Percentiles rank a stretch among this genome's conserved stretches.
These are phyloP conservation scores for Pseudeuparius sepicola DNA, from an alignment of 2,888 invertebrate genomes.

Conservation along the genomic window DNA sequence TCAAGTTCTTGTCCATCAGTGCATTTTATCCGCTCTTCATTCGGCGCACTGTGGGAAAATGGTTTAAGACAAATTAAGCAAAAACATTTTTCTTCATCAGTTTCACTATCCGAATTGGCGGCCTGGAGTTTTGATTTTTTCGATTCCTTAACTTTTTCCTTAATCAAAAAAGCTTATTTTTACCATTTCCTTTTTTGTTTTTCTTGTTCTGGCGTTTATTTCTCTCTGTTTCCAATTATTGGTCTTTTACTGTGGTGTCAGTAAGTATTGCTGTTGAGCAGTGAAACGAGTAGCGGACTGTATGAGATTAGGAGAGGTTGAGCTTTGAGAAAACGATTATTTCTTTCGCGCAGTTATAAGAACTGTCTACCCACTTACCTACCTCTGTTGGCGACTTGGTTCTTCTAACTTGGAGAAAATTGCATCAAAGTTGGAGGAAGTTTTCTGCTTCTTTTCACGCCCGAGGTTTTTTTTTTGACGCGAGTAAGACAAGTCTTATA, in stretches of 20 bases:
- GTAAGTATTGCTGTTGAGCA: no score
- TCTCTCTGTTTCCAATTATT: constrained; percentile 5
- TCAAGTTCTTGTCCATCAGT: constrained; percentile 5
- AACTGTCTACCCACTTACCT: no score
- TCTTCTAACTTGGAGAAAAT: no score
- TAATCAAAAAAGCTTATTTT: neutral
- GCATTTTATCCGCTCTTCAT: constrained; percentile 1
- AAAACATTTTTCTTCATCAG: neutral
- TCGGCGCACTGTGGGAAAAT: neutral
- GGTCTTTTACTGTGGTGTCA: constrained; percentile 5
- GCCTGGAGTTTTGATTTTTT: neutral
- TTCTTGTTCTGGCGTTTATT: constrained; percentile 5
- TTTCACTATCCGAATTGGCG: neutral
- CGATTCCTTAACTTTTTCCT: neutral
- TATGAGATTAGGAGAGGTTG: no score
- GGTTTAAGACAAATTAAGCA: constrained; percentile 1
- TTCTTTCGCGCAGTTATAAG: no score
- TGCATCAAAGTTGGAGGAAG: no score
- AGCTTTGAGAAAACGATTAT: no score
- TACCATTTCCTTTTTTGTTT: constrained; percentile 1
- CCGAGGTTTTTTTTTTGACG: no score
- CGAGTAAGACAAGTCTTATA: no score
- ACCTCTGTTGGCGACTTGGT: no score
- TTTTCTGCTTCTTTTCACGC: no score
- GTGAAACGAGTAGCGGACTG: no score